A percentile compares a stretch with the other conserved stretches of the same genome.
Evolutionary conservation across 2,888 invertebrate genomes (phyloP).

Genomic region (Abrostola tripartita): DNA sequence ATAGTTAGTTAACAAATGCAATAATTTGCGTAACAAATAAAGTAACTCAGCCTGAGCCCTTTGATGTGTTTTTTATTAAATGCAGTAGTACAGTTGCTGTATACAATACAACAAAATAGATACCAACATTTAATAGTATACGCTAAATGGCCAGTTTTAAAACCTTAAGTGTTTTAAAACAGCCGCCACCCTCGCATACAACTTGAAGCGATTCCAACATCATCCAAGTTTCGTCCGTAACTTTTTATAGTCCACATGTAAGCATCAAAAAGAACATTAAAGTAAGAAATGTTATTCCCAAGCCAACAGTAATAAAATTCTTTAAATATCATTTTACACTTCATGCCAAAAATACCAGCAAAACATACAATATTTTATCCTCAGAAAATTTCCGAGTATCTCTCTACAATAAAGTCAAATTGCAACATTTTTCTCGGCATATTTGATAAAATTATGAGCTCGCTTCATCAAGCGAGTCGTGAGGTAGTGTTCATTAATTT

Average conservation of each 20-base stretch:
- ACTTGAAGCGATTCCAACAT: not conserved
- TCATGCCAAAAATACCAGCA: slow-evolving; percentile 8
- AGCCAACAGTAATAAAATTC: slow-evolving; percentile 3
- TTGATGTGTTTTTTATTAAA: too few relatives aligned
- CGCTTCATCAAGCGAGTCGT: slow-evolving; percentile 47
- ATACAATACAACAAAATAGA: too few relatives aligned
- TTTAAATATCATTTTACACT: slow-evolving; percentile 27
- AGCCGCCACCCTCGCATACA: too few relatives aligned
- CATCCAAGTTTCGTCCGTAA: not conserved
- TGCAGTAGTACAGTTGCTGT: too few relatives aligned
- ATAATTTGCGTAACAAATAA: too few relatives aligned
- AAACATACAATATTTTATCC: slow-evolving; percentile 20
- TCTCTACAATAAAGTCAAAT: slow-evolving; percentile 35
- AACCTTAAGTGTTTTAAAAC: too few relatives aligned
- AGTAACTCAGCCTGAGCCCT: too few relatives aligned
- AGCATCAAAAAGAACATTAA: not conserved
- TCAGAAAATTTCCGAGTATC: slow-evolving; percentile 22
- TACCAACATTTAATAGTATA: too few relatives aligned
- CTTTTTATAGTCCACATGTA: not conserved
- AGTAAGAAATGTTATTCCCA: not conserved
- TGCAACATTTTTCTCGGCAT: slow-evolving; percentile 46
- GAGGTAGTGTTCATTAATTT: slow-evolving; percentile 69
- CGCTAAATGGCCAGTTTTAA: too few relatives aligned
- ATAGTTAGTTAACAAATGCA: too few relatives aligned
- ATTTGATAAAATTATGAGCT: slow-evolving; percentile 52